Evolutionary conservation across 1,140 invertebrate species (phyloP).

Genomic region (Paramacrobiotus metropolitanus): DNA sequence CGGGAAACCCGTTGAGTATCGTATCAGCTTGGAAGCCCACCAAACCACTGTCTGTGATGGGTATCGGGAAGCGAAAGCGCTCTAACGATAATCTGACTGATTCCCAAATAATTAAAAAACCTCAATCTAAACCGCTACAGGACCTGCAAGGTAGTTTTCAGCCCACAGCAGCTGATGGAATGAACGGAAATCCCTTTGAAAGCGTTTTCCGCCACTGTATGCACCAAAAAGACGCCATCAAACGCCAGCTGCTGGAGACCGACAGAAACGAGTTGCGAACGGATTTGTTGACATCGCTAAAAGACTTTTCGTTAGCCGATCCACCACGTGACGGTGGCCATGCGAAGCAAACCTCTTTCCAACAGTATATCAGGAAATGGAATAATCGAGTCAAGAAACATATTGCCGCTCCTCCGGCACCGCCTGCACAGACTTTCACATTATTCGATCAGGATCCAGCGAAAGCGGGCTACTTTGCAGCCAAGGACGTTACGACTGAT

Average conservation of each 20-base stretch:
- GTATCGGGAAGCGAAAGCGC: too few relatives aligned
- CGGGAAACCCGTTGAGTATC: too few relatives aligned
- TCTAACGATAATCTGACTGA: too few relatives aligned
- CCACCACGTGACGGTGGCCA: background rate
- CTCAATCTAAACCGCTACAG: too few relatives aligned
- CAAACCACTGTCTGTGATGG: too few relatives aligned
- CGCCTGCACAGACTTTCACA: background rate
- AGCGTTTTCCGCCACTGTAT: too few relatives aligned
- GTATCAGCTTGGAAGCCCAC: too few relatives aligned
- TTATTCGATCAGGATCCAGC: background rate
- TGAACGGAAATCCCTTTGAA: too few relatives aligned
- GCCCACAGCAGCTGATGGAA: too few relatives aligned
- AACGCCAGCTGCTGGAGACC: background rate
- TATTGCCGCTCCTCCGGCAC: background rate
- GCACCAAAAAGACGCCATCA: background rate
- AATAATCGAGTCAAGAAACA: background rate
- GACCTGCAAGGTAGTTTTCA: too few relatives aligned
- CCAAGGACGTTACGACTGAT: background rate
- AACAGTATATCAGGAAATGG: background rate
- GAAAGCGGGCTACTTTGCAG: background rate
- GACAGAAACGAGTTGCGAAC: background rate
- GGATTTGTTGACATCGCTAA: background rate
- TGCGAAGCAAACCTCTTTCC: background rate
- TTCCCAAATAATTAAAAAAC: too few relatives aligned
- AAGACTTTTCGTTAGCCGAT: background rate